Evolutionary conservation across 2,888 invertebrate genomes (phyloP).

Genomic region (Polydrusus tereticollis): DNA sequence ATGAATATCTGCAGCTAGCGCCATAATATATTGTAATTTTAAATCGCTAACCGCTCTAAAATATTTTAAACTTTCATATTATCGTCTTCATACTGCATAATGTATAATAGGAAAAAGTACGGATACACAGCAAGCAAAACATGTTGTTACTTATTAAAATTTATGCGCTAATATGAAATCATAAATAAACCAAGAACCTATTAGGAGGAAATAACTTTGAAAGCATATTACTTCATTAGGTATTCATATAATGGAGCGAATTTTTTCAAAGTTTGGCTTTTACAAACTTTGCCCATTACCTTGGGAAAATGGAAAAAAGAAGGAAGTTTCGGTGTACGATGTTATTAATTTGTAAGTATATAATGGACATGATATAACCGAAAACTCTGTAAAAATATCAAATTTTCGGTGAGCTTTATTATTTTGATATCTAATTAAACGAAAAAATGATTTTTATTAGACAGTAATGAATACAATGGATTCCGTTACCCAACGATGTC

Average conservation of each 20-base stretch:
- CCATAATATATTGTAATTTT: too few relatives aligned
- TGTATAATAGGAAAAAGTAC: slow-evolving; percentile 31
- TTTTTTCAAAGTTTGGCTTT: slow-evolving; percentile 32
- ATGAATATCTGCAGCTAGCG: too few relatives aligned
- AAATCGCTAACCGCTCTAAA: too few relatives aligned
- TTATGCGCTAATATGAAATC: slow-evolving; percentile 38
- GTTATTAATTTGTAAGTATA: slow-evolving; percentile 31
- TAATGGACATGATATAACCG: not conserved
- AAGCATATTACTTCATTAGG: slow-evolving; percentile 35
- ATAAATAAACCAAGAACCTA: slow-evolving; percentile 41
- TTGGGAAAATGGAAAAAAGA: slow-evolving; percentile 8
- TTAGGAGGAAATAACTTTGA: slow-evolving; percentile 43
- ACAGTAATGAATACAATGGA: too few relatives aligned
- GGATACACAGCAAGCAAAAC: slow-evolving; percentile 20
- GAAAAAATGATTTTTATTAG: too few relatives aligned
- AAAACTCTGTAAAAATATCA: too few relatives aligned
- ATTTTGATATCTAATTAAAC: too few relatives aligned
- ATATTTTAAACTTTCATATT: not conserved
- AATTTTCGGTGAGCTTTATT: too few relatives aligned
- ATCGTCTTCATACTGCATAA: slow-evolving; percentile 19
- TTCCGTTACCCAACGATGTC: too few relatives aligned
- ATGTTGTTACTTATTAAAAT: slow-evolving; percentile 35
- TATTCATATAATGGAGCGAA: slow-evolving; percentile 40
- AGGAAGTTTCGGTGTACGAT: slow-evolving; percentile 26
- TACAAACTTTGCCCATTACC: slow-evolving; percentile 37